Conservation (phyloP, 2,797 vertebrate species). For the Sebastes melanostomus region DNA sequence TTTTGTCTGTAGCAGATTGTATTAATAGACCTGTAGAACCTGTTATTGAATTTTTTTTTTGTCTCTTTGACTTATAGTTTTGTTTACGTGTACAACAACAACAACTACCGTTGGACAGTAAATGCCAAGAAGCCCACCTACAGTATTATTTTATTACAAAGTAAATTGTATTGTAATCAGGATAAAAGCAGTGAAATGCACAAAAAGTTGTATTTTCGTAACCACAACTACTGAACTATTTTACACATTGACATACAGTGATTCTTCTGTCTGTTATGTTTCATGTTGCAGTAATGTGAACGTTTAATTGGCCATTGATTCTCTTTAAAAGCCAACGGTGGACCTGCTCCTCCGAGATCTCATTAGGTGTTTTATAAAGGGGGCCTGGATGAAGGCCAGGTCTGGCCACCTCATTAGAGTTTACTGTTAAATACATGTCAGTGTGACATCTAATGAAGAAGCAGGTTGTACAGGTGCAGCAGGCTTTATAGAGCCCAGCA, state of each 20-base stretch:
- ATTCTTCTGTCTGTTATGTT: not conserved
- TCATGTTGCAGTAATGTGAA: not conserved
- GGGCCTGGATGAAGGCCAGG: constrained; percentile 16
- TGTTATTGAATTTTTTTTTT: not conserved
- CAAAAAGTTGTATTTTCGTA: not conserved
- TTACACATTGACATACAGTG: not conserved
- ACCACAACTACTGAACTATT: not conserved
- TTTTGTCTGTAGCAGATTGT: not conserved
- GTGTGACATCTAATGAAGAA: not conserved
- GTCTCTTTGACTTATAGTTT: not conserved
- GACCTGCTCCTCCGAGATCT: not conserved
- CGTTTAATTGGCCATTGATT: not conserved
- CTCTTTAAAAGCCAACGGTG: not conserved
- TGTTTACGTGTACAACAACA: not conserved
- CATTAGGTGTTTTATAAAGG: constrained; percentile 19
- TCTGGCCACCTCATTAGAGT: constrained; percentile 19
- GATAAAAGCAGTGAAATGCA: not conserved
- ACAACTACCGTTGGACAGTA: not conserved
- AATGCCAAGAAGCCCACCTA: not conserved
- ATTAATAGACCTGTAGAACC: not conserved
- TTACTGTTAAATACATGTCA: not conserved
- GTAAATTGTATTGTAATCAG: not conserved
- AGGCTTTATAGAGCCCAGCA: not conserved
- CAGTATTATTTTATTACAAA: not conserved
- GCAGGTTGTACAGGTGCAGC: not conserved